phyloP scores from a whole-genome alignment of 2,113 vertebrate genomes.

The Corynorhinus townsendii region DNA sequence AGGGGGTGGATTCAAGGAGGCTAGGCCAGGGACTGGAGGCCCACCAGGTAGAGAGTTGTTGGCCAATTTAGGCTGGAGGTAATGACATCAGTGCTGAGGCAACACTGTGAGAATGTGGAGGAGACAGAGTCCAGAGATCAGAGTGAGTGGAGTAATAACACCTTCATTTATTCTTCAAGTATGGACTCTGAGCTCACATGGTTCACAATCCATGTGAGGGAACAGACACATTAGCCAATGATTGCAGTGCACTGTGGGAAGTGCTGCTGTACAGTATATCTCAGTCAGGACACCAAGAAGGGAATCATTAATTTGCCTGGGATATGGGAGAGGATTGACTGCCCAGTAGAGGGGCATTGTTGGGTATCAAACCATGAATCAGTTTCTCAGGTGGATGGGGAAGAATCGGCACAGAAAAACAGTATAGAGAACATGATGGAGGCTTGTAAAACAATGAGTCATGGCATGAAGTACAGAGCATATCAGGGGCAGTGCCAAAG shows the following conservation, averaged over 20 bases:
- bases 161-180: not conserved
- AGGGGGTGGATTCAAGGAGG: not conserved
- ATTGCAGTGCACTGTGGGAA: not conserved
- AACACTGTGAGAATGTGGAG: not conserved
- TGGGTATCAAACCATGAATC: not conserved
- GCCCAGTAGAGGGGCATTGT: not conserved
- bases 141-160: not conserved
- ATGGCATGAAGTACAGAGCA: not conserved
- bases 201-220: not conserved
- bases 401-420: not conserved
- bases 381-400: not conserved
- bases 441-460: not conserved
- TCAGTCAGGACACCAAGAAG: not conserved
- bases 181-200: not conserved
- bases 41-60: no score
- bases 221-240: not conserved
- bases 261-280: not conserved
- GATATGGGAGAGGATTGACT: not conserved
- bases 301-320: not conserved
- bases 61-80: not conserved
- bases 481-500: not conserved
- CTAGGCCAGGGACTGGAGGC: not conserved
- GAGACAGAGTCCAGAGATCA: not conserved
- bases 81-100: not conserved
- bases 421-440: not conserved